These are phyloP conservation scores for Enteromius mattozi DNA, from an alignment of 2,797 vertebrate genomes.

Conservation along the genomic window DNA sequence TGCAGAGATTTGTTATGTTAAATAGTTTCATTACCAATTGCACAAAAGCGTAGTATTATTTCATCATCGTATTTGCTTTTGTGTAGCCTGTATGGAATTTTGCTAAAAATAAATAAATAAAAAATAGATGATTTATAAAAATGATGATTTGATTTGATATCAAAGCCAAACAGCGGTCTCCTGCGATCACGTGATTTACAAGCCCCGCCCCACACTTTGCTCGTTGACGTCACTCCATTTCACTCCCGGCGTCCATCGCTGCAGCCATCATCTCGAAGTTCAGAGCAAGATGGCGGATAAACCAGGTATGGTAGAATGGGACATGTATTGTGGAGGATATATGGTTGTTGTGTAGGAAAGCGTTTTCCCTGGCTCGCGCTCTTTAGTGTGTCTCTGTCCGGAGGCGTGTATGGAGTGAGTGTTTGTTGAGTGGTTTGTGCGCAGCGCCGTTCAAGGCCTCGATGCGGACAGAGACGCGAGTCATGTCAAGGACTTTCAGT, in stretches of 20 bases:
- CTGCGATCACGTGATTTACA: not conserved
- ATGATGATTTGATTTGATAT: no score
- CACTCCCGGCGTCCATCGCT: constrained; percentile 69
- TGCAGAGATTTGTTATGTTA: not conserved
- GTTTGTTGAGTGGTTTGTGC: not conserved
- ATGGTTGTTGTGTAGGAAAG: accelerated
- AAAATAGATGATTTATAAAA: no score
- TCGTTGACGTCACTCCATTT: constrained; percentile 42
- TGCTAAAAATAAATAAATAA: not conserved
- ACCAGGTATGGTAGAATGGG: constrained; percentile 71
- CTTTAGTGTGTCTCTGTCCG: accelerated
- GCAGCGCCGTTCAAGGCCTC: constrained; percentile 58
- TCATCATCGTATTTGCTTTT: not conserved
- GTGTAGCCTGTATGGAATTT: not conserved
- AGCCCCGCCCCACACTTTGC: constrained; percentile 9
- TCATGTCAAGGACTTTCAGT: constrained; percentile 78
- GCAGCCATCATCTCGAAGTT: constrained; percentile 47
- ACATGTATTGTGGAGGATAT: not conserved
- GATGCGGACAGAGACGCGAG: constrained; percentile 42
- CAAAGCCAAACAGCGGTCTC: not conserved
- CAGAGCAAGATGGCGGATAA: constrained; percentile 82
- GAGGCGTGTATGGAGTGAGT: not conserved
- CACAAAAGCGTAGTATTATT: not conserved
- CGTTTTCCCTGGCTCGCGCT: no score
- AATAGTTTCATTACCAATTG: not conserved